Percentiles rank a stretch among this genome's conserved stretches.
These are phyloP conservation scores for Watsonalla binaria DNA, from an alignment of 2,888 invertebrate species.

Conservation along the genomic window DNA sequence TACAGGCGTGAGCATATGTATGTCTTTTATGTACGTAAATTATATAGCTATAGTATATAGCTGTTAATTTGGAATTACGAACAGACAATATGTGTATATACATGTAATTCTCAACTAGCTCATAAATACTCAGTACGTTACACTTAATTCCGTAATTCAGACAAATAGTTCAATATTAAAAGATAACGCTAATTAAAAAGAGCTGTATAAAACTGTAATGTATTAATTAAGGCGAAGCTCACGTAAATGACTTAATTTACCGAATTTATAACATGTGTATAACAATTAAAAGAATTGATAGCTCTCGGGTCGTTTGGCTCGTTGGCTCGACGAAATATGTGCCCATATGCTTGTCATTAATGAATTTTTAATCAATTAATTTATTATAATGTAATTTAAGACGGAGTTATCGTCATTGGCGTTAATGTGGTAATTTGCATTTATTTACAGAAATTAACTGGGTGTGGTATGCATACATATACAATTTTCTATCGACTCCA, in stretches of 20 bases:
- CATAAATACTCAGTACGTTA: background rate
- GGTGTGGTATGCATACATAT: no score
- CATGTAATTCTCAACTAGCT: background rate
- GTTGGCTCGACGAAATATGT: constrained; percentile 40
- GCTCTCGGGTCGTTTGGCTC: constrained; percentile 42
- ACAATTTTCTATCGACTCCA: no score
- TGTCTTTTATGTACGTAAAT: no score
- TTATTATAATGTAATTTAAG: constrained; percentile 47
- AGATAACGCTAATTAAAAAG: constrained; percentile 12
- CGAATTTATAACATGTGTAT: constrained; percentile 60
- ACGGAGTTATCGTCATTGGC: constrained; percentile 44
- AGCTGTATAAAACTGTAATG: constrained; percentile 8
- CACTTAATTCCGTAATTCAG: background rate
- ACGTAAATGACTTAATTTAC: constrained; percentile 42
- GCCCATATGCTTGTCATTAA: constrained; percentile 39
- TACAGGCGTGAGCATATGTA: no score
- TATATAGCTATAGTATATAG: no score
- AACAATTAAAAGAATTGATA: constrained; percentile 63
- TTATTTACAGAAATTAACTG: background rate
- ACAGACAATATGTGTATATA: no score
- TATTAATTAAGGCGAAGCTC: constrained; percentile 19
- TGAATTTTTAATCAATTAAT: constrained; percentile 73
- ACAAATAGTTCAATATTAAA: background rate
- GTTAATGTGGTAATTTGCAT: constrained; percentile 17
- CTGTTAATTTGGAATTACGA: no score